phyloP scores from a whole-genome alignment of 2,797 vertebrate genomes.

The Echiichthys vipera region DNA sequence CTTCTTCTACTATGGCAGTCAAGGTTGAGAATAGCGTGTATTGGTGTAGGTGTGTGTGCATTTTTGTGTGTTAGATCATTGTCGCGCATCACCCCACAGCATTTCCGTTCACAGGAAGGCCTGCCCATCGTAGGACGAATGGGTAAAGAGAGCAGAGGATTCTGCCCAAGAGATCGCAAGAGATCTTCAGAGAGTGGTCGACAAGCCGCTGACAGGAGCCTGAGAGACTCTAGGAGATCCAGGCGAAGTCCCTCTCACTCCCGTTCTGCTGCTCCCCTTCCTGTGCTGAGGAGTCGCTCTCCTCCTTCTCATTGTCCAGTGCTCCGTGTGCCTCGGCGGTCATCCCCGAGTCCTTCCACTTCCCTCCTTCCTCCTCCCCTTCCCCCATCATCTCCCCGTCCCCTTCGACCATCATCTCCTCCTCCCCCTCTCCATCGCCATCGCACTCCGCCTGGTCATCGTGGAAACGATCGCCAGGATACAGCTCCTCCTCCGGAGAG shows the following conservation, averaged over 20 bases:
- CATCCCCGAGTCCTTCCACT: slow-evolving; percentile 93
- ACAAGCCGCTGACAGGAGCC: slow-evolving; percentile 40
- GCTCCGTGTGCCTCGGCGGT: slow-evolving; percentile 82
- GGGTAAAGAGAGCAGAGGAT: slow-evolving; percentile 75
- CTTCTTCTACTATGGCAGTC: slow-evolving; percentile 73
- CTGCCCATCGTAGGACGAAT: slow-evolving; percentile 60
- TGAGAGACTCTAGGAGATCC: slow-evolving; percentile 91
- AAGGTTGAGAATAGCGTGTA: slow-evolving; percentile 62
- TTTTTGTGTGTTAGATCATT: slow-evolving; percentile 63
- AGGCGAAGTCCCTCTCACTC: slow-evolving; percentile 93
- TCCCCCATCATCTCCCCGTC: slow-evolving; percentile 89
- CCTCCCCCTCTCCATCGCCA: slow-evolving; percentile 88
- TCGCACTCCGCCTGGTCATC: slow-evolving; percentile 86
- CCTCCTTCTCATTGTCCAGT: slow-evolving; percentile 92
- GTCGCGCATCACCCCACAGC: slow-evolving; percentile 73
- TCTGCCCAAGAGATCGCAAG: slow-evolving; percentile 70
- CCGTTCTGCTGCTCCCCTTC: slow-evolving; percentile 89
- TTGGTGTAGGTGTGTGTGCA: slow-evolving; percentile 39
- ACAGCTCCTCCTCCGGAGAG: slow-evolving; percentile 91
- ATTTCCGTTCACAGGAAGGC: slow-evolving; percentile 73
- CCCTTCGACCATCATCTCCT: slow-evolving; percentile 88
- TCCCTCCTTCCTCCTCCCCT: slow-evolving; percentile 89
- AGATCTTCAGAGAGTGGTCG: slow-evolving; percentile 73
- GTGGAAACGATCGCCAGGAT: slow-evolving; percentile 86
- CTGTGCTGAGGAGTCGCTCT: slow-evolving; percentile 91